Base-by-base conservation (phyloP, 2,797 vertebrate species). In the Dermochelys coriacea region DNA sequence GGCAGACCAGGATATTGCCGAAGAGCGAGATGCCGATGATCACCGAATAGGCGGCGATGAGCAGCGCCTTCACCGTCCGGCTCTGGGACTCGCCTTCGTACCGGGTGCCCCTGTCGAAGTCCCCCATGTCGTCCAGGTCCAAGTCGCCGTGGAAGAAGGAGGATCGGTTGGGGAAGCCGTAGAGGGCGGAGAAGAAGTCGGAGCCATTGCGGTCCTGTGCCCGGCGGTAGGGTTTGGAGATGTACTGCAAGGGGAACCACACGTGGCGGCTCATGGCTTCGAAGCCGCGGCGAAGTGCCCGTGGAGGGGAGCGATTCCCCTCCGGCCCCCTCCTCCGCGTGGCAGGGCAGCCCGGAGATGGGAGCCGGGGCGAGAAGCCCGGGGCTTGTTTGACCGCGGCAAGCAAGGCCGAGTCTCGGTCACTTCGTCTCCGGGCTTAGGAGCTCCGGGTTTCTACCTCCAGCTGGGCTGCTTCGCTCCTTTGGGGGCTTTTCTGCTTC, bases 21-120 rank as follows among this genome's bases (percentile, higher is more conserved):
- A 98, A 98, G 68, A 99, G 97, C 0, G 98, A 98, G 97, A 98
- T 98, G 89, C 98, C 95, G 93, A 98, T 98, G 89, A 98, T 98
- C 55, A 98, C 89, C 0, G 98, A 98, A 93, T 98, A 98, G 55
- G 98, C 97, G 0, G 98, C 75, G 0, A 98, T 96, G 80, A 99
- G 96, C 91, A 98, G 96, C 0, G 95, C 97, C 84, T 98, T 96
- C 79, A 98, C 97, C 0, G 51, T 96, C 51, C 86, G 87, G 87
- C 97, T 98, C 97, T 98, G 97, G 0, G 98, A 98, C 91, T 98
- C 97, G 0, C 95, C 96, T 91, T 98, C 96, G 0, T 98, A 97
- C 64, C 29, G 94, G n/a, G 95, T 78, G 45, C 90, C 59, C 0
- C 89, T 94, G 3, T 4, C 85, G 6, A 97, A 97, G 47, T 95